Evolutionary conservation across 2,888 invertebrate genomes (phyloP).

Genomic region (Tipula confusa): DNA sequence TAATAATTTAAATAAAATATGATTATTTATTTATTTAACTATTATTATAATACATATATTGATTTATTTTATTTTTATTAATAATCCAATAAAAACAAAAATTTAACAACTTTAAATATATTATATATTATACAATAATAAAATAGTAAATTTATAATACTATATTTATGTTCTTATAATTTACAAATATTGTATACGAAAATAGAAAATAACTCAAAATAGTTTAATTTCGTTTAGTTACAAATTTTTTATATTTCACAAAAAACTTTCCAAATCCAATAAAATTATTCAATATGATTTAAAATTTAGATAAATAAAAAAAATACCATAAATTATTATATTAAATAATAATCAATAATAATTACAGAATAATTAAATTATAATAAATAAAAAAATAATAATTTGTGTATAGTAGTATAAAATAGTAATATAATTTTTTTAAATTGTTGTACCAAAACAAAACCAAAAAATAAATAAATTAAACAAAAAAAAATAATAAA

Average conservation of each 20-base stretch:
- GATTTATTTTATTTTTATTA: neutral
- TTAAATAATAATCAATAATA: conserved; percentile 6
- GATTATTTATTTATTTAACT: neutral
- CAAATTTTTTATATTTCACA: neutral
- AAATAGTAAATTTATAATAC: neutral
- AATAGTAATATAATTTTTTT: conserved; percentile 78
- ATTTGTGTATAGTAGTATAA: conserved; percentile 50
- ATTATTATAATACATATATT: neutral
- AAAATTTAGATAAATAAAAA: neutral
- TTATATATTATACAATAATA: neutral
- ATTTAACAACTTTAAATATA: neutral
- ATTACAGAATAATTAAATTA: conserved; percentile 16
- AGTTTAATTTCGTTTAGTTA: neutral
- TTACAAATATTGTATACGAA: neutral
- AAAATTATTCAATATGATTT: neutral
- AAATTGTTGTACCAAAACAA: conserved; percentile 72
- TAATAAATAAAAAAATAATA: conserved; percentile 49
- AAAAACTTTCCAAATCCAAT: neutral
- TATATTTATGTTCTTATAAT: neutral
- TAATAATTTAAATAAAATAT: neutral
- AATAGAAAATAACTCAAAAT: neutral
- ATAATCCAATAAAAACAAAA: neutral
- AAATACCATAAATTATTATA: neutral
- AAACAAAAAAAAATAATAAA: conserved; percentile 49
- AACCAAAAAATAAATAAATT: conserved; percentile 8